Base-by-base conservation (phyloP, 2,113 vertebrate species). In the Phyllopteryx taeniolatus region DNA sequence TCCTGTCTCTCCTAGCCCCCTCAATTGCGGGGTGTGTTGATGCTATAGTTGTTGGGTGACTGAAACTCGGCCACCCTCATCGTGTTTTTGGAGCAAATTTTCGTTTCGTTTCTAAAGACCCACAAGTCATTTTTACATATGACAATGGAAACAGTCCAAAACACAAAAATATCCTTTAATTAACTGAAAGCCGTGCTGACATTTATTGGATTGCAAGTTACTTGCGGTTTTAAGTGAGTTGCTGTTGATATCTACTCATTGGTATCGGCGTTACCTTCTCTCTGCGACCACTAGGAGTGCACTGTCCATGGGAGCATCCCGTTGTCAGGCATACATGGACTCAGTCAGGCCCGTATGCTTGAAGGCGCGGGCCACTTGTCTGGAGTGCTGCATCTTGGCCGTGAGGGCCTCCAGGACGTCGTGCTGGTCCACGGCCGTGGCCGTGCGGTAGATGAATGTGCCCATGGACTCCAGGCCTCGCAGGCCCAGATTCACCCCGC, bases 151-250 rank as follows among this genome's bases (percentile, higher is more conserved):
- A 46, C 15, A 33, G 17, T 17, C 31, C 31, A 46, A 20, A 42
- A 66, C 42, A 66, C 0, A 66, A 47, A 64, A 43, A 43, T 61
- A 61, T 39, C 7, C 96, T 98, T 98, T 98, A 98, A 97, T 98
- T 98, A 98, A 98, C 94, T 93, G 94, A 96, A 98, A 96, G 95
- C 93, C 92, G 95, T 95, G 92, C 93, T 94, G 96, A 96, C 94
- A 93, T 95, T 97, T 98, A 97, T 96, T 98, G 94, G 95, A 95
- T 96, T 93, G 90, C 94, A 93, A 95, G 92, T 96, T 96, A 94
- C 95, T 95, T 94, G 14, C 13, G 11, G 4, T 59, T 27, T 42
- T 63, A 11, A 8, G 61, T 65, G 39, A 47, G 61, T 20, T 20
- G 61, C 42, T 27, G 6, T 35, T 17, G 46, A 47, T 14, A 31